A percentile compares a stretch with the other conserved stretches of the same genome.
Evolutionary conservation across 2,797 vertebrate species (phyloP).

Genomic region (Typhlichthys eigenmanni): DNA sequence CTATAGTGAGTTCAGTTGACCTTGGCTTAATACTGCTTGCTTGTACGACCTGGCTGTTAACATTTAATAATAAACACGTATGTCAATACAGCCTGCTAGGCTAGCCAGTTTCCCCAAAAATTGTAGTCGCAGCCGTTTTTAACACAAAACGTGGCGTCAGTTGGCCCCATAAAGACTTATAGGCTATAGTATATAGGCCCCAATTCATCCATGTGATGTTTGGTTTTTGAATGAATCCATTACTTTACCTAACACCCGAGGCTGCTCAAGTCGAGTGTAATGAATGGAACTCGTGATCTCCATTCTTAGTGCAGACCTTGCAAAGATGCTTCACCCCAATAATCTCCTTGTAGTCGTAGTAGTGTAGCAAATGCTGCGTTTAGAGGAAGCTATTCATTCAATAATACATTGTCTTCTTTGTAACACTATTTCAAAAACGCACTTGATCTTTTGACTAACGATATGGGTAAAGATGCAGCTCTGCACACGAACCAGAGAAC

Average conservation of each 20-base stretch:
- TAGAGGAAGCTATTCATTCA: slow-evolving; percentile 9
- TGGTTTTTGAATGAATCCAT: slow-evolving; percentile 16
- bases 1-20: background rate
- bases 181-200: too few relatives aligned
- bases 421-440: background rate
- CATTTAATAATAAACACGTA: too few relatives aligned
- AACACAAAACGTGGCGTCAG: too few relatives aligned
- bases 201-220: slow-evolving; percentile 4
- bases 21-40: background rate
- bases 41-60: too few relatives aligned
- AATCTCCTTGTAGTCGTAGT: slow-evolving; percentile 46
- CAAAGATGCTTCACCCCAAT: slow-evolving; percentile 49
- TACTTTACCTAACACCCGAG: slow-evolving; percentile 43
- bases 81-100: too few relatives aligned
- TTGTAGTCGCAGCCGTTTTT: too few relatives aligned
- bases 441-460: slow-evolving; percentile 9
- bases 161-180: too few relatives aligned
- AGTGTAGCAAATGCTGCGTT: slow-evolving; percentile 39
- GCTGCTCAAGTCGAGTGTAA: slow-evolving; percentile 56
- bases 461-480: slow-evolving; percentile 44
- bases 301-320: slow-evolving; percentile 41
- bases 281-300: slow-evolving; percentile 71
- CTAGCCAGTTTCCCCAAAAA: too few relatives aligned
- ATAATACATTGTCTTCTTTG: too few relatives aligned
- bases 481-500: slow-evolving; percentile 62